Evolutionary conservation across 2,113 vertebrate genomes (phyloP).

Genomic region (Pholis gunnellus): DNA sequence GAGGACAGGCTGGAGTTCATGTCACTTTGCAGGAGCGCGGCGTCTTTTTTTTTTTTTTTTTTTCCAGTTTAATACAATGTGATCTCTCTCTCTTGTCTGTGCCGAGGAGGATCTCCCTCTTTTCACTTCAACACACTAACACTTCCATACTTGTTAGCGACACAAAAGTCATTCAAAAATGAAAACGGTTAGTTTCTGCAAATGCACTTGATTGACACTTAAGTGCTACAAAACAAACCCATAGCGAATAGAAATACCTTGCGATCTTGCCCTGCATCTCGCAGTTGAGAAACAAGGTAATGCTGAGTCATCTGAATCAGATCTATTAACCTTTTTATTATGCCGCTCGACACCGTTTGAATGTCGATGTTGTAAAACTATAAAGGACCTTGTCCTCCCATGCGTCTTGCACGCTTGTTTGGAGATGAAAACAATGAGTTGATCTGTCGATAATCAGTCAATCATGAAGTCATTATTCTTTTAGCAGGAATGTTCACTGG

Average conservation of each 20-base stretch:
- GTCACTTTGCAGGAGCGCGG: no score
- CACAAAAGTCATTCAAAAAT: neutral
- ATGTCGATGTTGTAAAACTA: neutral
- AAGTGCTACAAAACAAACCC: neutral
- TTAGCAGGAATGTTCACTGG: neutral
- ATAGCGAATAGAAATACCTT: neutral
- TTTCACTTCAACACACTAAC: neutral
- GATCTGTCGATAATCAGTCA: neutral
- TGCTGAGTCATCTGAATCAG: neutral
- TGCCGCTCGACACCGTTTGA: neutral
- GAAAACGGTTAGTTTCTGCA: neutral
- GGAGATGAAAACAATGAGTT: neutral
- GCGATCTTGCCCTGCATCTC: neutral
- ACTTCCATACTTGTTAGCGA: neutral
- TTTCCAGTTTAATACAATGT: neutral
- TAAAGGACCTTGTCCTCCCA: neutral
- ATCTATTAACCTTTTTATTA: neutral
- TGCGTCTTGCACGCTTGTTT: neutral
- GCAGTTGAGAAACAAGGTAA: neutral
- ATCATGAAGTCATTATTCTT: neutral
- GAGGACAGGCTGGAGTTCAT: neutral
- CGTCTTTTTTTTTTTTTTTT: neutral
- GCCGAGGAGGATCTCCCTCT: neutral
- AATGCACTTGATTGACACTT: neutral
- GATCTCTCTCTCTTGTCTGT: neutral